A percentile compares a stretch with the other conserved stretches of the same genome.
Conservation (phyloP, 2,113 vertebrate species). For the Mugil cephalus region DNA sequence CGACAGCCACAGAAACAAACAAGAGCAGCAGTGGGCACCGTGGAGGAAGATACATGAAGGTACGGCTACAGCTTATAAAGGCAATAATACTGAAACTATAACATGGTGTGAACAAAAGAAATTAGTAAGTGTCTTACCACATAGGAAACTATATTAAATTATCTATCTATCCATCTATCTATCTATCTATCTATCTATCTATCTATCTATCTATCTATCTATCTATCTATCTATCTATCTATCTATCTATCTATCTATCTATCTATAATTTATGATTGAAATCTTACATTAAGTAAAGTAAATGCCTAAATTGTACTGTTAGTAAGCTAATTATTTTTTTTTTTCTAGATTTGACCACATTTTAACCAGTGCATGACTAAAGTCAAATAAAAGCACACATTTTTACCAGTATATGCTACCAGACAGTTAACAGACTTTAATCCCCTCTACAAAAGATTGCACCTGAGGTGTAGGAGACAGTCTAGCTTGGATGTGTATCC, state of each 20-base stretch:
- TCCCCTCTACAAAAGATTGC: constrained; percentile 50
- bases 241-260: too few relatives aligned
- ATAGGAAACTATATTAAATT: neutral
- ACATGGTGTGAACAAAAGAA: neutral
- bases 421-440: constrained; percentile 53
- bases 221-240: too few relatives aligned
- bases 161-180: too few relatives aligned
- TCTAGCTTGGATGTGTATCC: constrained; percentile 53
- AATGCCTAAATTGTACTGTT: too few relatives aligned
- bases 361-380: neutral
- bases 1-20: constrained; percentile 50
- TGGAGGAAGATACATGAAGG: constrained; percentile 22
- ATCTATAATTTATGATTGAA: too few relatives aligned
- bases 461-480: constrained; percentile 37
- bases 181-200: too few relatives aligned
- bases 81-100: constrained; percentile 14
- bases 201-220: too few relatives aligned
- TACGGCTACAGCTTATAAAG: constrained; percentile 5
- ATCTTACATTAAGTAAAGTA: too few relatives aligned
- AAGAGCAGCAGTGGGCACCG: constrained; percentile 38
- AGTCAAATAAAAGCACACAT: constrained; percentile 26
- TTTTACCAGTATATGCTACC: constrained; percentile 36
- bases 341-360: too few relatives aligned
- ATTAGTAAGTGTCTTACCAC: neutral
- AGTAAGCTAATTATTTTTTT: too few relatives aligned